Evolutionary conservation across 2,797 vertebrate species (phyloP).

Genomic region (Remorina albescens): DNA sequence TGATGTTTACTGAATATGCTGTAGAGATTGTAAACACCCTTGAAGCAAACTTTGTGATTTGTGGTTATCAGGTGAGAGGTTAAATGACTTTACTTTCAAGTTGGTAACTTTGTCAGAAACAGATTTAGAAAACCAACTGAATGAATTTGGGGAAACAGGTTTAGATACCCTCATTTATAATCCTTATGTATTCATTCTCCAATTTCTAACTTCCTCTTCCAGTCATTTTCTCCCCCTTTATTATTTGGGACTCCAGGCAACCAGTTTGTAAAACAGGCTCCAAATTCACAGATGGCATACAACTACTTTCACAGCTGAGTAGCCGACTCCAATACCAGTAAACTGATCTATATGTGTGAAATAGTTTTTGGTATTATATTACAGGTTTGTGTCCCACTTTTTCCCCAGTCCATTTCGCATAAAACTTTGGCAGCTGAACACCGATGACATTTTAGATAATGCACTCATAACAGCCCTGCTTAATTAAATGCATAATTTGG

Average conservation of each 20-base stretch:
- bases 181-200: neutral
- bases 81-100: neutral
- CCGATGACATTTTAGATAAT: neutral
- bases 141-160: neutral
- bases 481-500: neutral
- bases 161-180: neutral
- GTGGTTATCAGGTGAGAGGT: neutral
- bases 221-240: neutral
- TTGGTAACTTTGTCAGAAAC: neutral
- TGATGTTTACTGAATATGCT: neutral
- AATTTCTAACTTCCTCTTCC: neutral
- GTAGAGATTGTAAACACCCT: neutral
- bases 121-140: neutral
- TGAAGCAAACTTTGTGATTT: neutral
- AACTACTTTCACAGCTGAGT: neutral
- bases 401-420: neutral
- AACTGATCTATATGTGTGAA: neutral
- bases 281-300: neutral
- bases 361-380: neutral
- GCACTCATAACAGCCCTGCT: neutral
- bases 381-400: neutral
- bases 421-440: neutral
- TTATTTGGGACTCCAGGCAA: neutral
- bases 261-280: too few relatives aligned
- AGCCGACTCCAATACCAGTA: neutral